Evolutionary conservation across 1,140 invertebrate species (phyloP), one percentile per base, ranked within the genome.

Genomic region (Radopholus similis): DNA sequence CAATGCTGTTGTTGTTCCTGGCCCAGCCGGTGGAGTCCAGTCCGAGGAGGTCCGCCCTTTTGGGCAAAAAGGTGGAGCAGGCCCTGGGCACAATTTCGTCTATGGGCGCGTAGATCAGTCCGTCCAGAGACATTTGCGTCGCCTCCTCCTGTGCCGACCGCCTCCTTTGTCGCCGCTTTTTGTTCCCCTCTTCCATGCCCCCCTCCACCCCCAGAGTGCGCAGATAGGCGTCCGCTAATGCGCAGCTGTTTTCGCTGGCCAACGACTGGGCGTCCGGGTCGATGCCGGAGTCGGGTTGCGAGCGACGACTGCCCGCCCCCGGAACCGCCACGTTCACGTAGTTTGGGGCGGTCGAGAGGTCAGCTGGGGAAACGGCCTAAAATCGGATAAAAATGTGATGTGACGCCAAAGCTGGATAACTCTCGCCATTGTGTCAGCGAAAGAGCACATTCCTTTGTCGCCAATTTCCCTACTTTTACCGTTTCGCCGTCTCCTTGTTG

Each of bases 241-340:
- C 47, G 47, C 47, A 51, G n/a, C 47, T 77, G 23, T 78, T 67
- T 2, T 74, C 66, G 28, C 68, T 76, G 23, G 47, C 65, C 15
- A 80, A 71, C 4, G 76, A 79, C 13, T 74, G 42, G n/a, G 54
- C 66, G 58, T 77, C 75, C n/a, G 76, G 68, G 65, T 77, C 75
- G 37, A 78, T 77, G 34, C 75, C 75, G 0, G 75, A 77, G 49
- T 77, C 75, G 21, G 65, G 68, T 44, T 77, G 75, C 8, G 74
- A 77, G 37, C 76, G 42, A 3, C 65, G 42, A 30, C 35, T 53
- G 13, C 44, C 23, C 15, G 35, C 34, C 13, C 34, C 40, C 4
- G 64, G 47, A 3, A 21, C 11, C 23, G n/a, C 55, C 40, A 47
- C 18, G 26, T 66, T 62, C 6, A 32, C 40, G 6, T 55, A 66